phyloP scores from a whole-genome alignment of 2,797 vertebrate species.

The Poecilia picta region DNA sequence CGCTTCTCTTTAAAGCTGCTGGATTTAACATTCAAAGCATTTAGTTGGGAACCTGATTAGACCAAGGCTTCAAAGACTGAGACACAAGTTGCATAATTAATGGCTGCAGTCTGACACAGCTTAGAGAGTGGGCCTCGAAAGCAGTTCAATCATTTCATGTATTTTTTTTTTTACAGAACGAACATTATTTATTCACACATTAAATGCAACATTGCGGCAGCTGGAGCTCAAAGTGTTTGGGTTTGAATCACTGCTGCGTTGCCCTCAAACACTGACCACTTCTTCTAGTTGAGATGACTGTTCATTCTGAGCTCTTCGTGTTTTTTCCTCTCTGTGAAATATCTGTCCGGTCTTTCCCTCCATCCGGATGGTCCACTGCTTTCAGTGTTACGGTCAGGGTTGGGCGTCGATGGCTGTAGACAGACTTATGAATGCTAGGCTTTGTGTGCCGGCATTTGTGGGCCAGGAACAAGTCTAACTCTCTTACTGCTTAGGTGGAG shows the following conservation, averaged over 20 bases:
- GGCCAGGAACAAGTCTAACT: conserved; percentile 58
- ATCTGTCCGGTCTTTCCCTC: conserved; percentile 46
- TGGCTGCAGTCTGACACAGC: conserved; percentile 5
- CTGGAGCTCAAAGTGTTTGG: conserved; percentile 26
- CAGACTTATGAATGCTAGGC: conserved; percentile 73
- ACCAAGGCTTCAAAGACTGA: conserved; percentile 12
- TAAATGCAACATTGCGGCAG: conserved; percentile 13
- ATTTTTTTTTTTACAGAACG: conserved; percentile 8
- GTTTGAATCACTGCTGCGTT: conserved; percentile 50
- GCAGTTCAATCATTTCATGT: conserved; percentile 4
- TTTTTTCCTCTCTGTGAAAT: conserved; percentile 64
- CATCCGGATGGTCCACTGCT: conserved; percentile 57
- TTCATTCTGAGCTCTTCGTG: conserved; percentile 56
- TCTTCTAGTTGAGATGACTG: conserved; percentile 50
- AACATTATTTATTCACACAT: conserved; percentile 7
- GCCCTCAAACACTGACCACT: conserved; percentile 48
- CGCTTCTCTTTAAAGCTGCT: conserved; percentile 2
- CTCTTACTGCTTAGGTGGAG: conserved; percentile 53
- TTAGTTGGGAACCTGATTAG: conserved; percentile 1
- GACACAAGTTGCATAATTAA: conserved; percentile 11
- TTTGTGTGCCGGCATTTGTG: conserved; percentile 71
- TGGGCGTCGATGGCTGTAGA: conserved; percentile 51
- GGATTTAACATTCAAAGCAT: conserved; percentile 11
- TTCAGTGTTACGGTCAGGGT: conserved; percentile 53
- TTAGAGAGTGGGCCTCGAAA: background rate